A percentile compares a stretch with the other conserved stretches of the same genome.
These are phyloP conservation scores for Araneus ventricosus DNA, from an alignment of 1,140 invertebrate genomes.

Conservation along the genomic window DNA sequence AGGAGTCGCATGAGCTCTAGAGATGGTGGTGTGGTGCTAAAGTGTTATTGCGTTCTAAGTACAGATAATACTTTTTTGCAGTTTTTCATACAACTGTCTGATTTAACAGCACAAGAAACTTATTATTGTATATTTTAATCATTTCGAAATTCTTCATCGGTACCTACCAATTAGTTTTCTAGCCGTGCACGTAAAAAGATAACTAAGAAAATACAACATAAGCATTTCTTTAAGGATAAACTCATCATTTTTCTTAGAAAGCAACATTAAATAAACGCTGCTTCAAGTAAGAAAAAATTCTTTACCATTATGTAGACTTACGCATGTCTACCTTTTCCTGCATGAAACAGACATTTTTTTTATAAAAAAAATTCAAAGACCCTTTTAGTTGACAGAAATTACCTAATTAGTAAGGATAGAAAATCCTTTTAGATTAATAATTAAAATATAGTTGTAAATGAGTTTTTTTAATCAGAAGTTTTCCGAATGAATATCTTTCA, in stretches of 20 bases:
- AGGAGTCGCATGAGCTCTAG: no score
- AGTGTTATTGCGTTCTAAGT: no score
- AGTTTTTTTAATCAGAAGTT: conserved; percentile 10
- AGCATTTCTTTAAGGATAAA: conserved; percentile 1
- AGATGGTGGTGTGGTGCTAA: no score
- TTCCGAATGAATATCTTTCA: background rate
- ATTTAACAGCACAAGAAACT: no score
- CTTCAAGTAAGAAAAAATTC: background rate
- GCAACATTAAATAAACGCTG: background rate
- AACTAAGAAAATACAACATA: background rate
- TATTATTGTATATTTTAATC: background rate
- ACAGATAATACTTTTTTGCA: no score
- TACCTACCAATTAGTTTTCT: background rate
- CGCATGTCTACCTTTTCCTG: background rate
- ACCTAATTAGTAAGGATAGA: conserved; percentile 15
- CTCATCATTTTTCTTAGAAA: background rate
- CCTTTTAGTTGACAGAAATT: conserved; percentile 29
- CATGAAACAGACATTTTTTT: background rate
- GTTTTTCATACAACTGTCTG: no score
- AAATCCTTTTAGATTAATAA: conserved; percentile 42
- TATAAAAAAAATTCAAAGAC: background rate
- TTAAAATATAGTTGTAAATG: conserved; percentile 40
- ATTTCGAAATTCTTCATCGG: background rate
- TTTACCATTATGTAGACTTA: background rate
- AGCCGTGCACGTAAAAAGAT: background rate